phyloP scores from a whole-genome alignment of 2,888 invertebrate species.

The Athalia cordata region DNA sequence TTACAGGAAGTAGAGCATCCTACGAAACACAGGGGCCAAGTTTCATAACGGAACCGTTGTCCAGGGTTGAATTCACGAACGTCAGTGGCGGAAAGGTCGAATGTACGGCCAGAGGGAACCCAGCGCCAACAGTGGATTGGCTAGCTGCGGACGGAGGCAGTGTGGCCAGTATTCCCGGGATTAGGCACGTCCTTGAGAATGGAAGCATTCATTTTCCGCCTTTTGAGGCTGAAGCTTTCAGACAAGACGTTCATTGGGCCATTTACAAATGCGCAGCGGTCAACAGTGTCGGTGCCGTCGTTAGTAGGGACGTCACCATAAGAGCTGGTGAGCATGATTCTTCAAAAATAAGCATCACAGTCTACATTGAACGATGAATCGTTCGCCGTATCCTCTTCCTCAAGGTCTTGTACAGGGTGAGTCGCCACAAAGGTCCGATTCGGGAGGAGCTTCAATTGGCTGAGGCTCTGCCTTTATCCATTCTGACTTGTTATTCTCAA shows the following conservation, averaged over 20 bases:
- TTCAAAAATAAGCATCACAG: background rate
- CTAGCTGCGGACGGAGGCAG: slow-evolving; percentile 75
- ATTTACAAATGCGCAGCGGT: slow-evolving; percentile 76
- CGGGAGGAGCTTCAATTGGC: too few relatives aligned
- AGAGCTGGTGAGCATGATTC: slow-evolving; percentile 73
- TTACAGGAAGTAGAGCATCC: slow-evolving; percentile 71
- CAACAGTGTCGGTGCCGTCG: slow-evolving; percentile 75
- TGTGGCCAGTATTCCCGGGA: slow-evolving; percentile 75
- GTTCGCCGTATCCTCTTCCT: background rate
- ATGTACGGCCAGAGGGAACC: slow-evolving; percentile 76
- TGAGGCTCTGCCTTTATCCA: too few relatives aligned
- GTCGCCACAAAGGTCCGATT: too few relatives aligned
- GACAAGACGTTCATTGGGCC: slow-evolving; percentile 78
- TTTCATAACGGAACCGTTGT: slow-evolving; percentile 75
- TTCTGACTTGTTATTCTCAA: too few relatives aligned
- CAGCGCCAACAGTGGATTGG: slow-evolving; percentile 76
- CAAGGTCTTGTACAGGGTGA: too few relatives aligned
- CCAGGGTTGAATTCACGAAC: slow-evolving; percentile 77
- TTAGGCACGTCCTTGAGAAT: slow-evolving; percentile 76
- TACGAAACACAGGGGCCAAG: slow-evolving; percentile 77
- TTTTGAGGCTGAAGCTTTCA: slow-evolving; percentile 76
- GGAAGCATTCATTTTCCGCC: slow-evolving; percentile 76
- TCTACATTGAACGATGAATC: background rate
- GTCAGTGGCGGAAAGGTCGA: slow-evolving; percentile 75
- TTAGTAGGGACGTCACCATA: slow-evolving; percentile 76